These are phyloP conservation scores for Callyntrura sp. DNA, from an alignment of 2,888 invertebrate genomes.

Conservation along the genomic window DNA sequence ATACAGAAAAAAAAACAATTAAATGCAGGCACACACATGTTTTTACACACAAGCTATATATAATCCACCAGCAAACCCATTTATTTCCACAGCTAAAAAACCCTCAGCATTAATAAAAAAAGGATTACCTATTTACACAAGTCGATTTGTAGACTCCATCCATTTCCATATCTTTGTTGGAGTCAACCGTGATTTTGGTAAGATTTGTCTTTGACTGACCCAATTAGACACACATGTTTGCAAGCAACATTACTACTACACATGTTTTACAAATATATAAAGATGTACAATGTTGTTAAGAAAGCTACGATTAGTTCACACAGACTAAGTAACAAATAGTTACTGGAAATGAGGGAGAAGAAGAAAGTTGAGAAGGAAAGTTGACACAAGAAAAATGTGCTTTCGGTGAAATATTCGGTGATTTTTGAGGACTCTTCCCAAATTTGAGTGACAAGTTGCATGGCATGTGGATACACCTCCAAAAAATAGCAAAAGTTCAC, in stretches of 20 bases:
- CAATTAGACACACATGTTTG: constrained; percentile 5
- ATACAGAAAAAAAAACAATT: neutral
- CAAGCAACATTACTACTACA: neutral
- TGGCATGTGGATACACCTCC: neutral
- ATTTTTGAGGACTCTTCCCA: constrained; percentile 21
- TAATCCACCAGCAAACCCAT: neutral
- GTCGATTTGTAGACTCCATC: neutral
- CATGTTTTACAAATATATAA: neutral
- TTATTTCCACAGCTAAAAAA: neutral
- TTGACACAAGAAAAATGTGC: neutral
- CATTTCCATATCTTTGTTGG: neutral
- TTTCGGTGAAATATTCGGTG: neutral
- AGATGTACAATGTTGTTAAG: neutral
- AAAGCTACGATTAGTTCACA: neutral
- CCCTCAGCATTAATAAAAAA: neutral
- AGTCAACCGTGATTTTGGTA: neutral
- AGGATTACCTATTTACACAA: neutral
- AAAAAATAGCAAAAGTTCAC: neutral
- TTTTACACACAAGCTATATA: no score
- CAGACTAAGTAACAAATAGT: neutral
- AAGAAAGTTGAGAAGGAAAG: neutral
- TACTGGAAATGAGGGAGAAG: neutral
- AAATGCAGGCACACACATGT: neutral
- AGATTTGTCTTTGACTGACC: constrained; percentile 9
- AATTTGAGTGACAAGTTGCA: constrained; percentile 39